Percentiles rank a stretch among this genome's conserved stretches.
Conservation (phyloP, 2,113 vertebrate species). For the Pedionomus torquatus region DNA sequence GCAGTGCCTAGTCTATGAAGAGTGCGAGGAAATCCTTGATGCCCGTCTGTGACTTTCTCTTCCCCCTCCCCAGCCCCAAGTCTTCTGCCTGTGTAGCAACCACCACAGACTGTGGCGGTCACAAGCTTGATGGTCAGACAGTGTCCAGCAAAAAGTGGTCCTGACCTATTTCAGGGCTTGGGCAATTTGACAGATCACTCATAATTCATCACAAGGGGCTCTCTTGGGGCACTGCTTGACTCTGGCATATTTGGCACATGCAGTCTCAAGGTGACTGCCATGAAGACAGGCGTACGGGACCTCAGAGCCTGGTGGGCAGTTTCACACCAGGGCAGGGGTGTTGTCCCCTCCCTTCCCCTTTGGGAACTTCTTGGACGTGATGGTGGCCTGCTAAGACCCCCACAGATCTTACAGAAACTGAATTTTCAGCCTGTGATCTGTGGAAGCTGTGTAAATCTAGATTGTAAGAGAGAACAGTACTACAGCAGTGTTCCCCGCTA, state of each 20-base stretch:
- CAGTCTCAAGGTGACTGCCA: neutral
- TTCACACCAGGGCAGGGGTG: neutral
- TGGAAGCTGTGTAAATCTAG: neutral
- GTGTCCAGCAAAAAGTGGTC: neutral
- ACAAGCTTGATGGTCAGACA: rapidly evolving
- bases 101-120: rapidly evolving
- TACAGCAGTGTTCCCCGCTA: neutral
- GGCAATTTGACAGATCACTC: neutral
- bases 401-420: neutral
- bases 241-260: rapidly evolving
- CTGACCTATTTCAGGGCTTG: neutral
- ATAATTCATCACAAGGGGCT: neutral
- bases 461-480: neutral
- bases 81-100: neutral
- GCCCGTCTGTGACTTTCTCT: neutral
- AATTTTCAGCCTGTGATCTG: neutral
- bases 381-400: neutral
- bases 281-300: rapidly evolving
- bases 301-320: neutral
- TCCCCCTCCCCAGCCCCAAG: too few species aligned
- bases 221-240: rapidly evolving
- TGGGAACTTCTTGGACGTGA: neutral
- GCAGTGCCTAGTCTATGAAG: neutral
- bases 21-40: neutral
- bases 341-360: neutral